A percentile compares a stretch with the other conserved stretches of the same genome.
Conservation (phyloP, 2,888 invertebrate species). For the Coleophora flavipennella region DNA sequence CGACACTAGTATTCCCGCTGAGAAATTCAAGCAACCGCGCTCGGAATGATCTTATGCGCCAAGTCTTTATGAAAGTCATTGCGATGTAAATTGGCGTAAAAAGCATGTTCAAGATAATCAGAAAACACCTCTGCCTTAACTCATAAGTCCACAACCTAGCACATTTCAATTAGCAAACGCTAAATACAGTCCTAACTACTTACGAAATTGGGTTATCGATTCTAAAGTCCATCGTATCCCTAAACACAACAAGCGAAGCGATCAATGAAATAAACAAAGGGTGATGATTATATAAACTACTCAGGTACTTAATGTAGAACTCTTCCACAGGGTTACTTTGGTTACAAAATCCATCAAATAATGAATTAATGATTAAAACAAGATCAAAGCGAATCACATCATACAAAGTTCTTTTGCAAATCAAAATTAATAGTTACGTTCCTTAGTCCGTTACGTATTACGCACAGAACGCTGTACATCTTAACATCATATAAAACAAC, state of each 20-base stretch:
- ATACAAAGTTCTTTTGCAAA: too few species aligned
- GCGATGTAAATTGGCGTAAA: constrained; percentile 88
- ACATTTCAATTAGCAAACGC: not conserved
- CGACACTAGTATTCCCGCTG: constrained; percentile 72
- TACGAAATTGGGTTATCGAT: constrained; percentile 54
- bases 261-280: constrained; percentile 13
- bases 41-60: constrained; percentile 80
- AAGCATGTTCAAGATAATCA: constrained; percentile 67
- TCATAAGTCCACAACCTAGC: not conserved
- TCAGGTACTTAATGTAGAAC: too few species aligned
- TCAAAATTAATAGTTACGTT: too few species aligned
- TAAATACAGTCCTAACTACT: constrained; percentile 5
- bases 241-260: constrained; percentile 6
- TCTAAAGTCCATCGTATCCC: constrained; percentile 46
- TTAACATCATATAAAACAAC: too few species aligned
- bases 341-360: too few species aligned
- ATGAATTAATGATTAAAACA: too few species aligned
- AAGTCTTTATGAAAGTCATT: constrained; percentile 86
- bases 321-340: too few species aligned
- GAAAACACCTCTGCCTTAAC: too few species aligned
- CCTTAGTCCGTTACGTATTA: too few species aligned
- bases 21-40: constrained; percentile 77
- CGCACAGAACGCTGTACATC: too few species aligned
- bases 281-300: constrained; percentile 11
- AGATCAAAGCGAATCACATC: too few species aligned